Evolutionary conservation across 1,140 invertebrate species (phyloP), one percentile per base, ranked within the genome.

Genomic region (Diabrotica undecimpunctata): DNA sequence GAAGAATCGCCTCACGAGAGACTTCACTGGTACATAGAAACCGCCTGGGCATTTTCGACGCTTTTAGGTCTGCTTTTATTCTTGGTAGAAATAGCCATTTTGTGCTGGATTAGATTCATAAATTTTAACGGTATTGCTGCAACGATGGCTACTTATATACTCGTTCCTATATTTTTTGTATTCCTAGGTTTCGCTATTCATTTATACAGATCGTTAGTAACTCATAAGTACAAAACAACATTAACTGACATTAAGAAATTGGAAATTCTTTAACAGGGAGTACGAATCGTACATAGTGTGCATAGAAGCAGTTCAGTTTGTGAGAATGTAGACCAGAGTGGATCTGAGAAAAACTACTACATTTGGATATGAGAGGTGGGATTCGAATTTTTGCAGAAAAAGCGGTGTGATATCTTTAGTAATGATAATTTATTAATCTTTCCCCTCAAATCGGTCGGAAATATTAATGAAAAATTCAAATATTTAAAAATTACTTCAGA

Each of bases 1-100:
- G 89, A 93, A 72, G 92, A 94, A 76, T 93, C 91, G 7, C 92
- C 92, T 0, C 92, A 94, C 75, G 92, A 94, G 78, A 82, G 91
- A 67, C 80, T 94, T 2, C 90, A 92, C 71, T 93, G 92, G 91
- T 98, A 97, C 76, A 98, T 98, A 12, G 95, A 98, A 79, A 89
- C 95, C 50, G 95, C 97, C 0, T 99, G 97, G 97, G 91, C 93
- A 5, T 98, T 97, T 77, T 97, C 95, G 0, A 99, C 96, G 0
- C 83, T 97, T 2, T 82, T 99, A 38, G 96, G 96, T 0, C 87
- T 98, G 2, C 81, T 99, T 52, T 79, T 99, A 7, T 99, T 99
- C 78, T 82, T 99, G 10, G 82, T 94, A 12, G 96, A 98, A 83
- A 96, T 98, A 62, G 95, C 93, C 0, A 92, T 99, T 66, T 84